These are phyloP conservation scores for Pristis pectinata DNA, from an alignment of 2,797 vertebrate genomes.

Conservation along the genomic window DNA sequence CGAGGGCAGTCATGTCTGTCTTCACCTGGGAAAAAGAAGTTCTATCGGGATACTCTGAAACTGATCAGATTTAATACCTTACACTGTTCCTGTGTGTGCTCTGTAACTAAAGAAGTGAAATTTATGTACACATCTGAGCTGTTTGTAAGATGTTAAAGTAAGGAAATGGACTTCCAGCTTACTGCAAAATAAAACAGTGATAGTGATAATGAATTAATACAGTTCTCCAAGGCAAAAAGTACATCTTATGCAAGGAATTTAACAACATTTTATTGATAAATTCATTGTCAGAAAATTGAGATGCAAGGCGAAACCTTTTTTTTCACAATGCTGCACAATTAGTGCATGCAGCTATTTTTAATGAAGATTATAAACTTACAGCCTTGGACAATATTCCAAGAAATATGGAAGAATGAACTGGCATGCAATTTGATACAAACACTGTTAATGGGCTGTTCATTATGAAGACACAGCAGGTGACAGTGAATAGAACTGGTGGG, in stretches of 20 bases:
- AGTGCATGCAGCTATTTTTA: neutral
- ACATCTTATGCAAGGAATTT: neutral
- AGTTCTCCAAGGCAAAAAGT: neutral
- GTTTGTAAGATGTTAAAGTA: neutral
- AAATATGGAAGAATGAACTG: neutral
- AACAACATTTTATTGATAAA: neutral
- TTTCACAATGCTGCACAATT: neutral
- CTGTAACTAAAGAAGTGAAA: neutral
- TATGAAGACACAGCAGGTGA: neutral
- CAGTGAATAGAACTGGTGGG: neutral
- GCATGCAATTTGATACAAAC: neutral
- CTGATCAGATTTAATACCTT: neutral
- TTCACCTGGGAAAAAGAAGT: neutral
- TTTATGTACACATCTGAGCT: neutral
- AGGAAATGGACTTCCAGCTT: neutral
- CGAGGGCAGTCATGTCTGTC: neutral
- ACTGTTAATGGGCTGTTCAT: neutral
- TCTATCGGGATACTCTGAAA: neutral
- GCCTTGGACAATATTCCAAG: neutral
- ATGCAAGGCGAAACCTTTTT: neutral
- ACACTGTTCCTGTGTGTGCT: neutral
- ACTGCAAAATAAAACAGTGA: neutral
- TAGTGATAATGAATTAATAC: conserved; percentile 1
- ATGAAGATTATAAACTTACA: neutral
- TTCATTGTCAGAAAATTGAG: neutral